Base-by-base conservation (phyloP, 2,888 invertebrate species). In the Drosophila kanekoi region DNA sequence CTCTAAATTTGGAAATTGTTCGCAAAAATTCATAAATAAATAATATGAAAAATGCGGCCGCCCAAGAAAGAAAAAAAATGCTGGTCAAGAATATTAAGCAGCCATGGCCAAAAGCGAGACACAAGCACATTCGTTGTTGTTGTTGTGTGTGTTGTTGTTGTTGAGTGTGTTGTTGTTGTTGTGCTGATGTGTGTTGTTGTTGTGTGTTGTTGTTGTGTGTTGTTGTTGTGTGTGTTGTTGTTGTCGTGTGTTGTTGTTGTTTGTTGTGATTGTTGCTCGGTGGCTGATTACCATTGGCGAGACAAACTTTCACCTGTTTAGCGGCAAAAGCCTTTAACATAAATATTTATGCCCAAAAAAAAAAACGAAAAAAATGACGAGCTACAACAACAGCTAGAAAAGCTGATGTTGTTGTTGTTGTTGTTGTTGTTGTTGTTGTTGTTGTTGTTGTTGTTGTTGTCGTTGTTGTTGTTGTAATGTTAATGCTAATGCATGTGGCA, bases 231-330 rank as follows among this genome's bases (percentile, higher is more conserved):
- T 64, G 28, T 28, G n/a, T n/a, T n/a, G n/a, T n/a, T 58, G 32
- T 20, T 49, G 54, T 32, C n/a, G n/a, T 68, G 61, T 57, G 49
- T 23, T 62, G 53, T 56, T 44, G 58, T 52, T 64, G 62, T 49
- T 69, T 64, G 28, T 28, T 28, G 28, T 28, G 28, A 28, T 56
- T 72, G 59, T 45, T 59, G 47, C 44, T 57, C 58, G 63, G 47
- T 41, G 37, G 48, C 60, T 71, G 76, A 66, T 71, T 66, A 68
- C 53, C 68, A 61, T 67, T 71, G 76, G 60, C 67, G 71, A 67
- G 70, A 62, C 70, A 74, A 88, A 88, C 83, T 84, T 84, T 84
- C 83, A 86, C 83, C 83, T 84, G 88, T 82, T 88, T 88, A 73
- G 80, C 83, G 79, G 77, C 79, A 77, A 73, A 66, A 68, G 67